Percentiles rank a stretch among this genome's conserved stretches.
These are phyloP conservation scores for Mythimna vitellina DNA, from an alignment of 2,888 invertebrate species.

Conservation along the genomic window DNA sequence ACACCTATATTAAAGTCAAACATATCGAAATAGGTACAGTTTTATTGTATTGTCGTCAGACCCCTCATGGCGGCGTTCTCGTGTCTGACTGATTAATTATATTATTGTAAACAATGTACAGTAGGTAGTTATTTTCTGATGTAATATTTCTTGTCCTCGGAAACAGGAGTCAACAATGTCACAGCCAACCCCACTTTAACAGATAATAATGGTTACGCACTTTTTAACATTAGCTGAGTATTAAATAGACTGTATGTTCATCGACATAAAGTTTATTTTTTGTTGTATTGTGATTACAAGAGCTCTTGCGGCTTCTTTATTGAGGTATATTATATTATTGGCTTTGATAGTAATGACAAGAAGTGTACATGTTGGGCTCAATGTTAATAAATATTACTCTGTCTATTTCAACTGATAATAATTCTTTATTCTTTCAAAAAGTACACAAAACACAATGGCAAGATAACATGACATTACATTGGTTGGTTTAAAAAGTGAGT, in stretches of 20 bases:
- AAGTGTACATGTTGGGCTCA: background rate
- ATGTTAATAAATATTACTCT: background rate
- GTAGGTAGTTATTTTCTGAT: constrained; percentile 45
- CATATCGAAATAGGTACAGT: background rate
- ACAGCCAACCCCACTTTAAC: constrained; percentile 13
- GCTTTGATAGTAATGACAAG: constrained; percentile 7
- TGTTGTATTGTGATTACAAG: constrained; percentile 11
- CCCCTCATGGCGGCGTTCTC: constrained; percentile 41
- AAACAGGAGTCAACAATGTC: constrained; percentile 56
- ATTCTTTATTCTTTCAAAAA: no score
- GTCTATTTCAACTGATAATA: background rate
- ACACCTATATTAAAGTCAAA: no score
- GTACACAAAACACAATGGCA: no score
- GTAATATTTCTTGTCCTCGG: constrained; percentile 50
- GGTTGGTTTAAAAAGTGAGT: no score
- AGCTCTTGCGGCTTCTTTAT: constrained; percentile 25
- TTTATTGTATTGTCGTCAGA: constrained; percentile 16
- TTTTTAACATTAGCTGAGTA: constrained; percentile 17
- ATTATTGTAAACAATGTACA: constrained; percentile 31
- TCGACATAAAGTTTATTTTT: constrained; percentile 10
- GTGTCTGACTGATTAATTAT: constrained; percentile 19
- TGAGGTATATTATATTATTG: constrained; percentile 14
- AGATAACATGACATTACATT: no score
- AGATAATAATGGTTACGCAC: constrained; percentile 33
- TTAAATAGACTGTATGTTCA: constrained; percentile 18